Base-by-base conservation (phyloP, 2,797 vertebrate genomes). In the Hippocampus kuda region DNA sequence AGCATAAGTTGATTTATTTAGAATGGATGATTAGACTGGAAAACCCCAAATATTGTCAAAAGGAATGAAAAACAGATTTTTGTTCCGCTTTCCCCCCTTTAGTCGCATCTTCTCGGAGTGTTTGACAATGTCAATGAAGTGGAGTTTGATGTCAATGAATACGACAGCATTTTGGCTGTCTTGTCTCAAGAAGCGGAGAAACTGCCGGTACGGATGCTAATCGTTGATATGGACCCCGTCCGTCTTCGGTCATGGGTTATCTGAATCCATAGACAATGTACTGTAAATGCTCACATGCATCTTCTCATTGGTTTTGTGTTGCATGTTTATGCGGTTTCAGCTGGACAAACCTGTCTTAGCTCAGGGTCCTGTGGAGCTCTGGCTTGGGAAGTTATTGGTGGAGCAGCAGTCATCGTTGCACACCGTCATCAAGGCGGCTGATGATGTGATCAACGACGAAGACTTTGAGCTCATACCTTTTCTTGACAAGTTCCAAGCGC, bases 91-190 rank as follows among this genome's bases (percentile, higher is more conserved):
- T 12, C 7, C 24, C 4, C 61, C 1, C 16, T 4, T 18, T 44
- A 65, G 63, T 4, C 83, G 69, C 92, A 94, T 71, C 88, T 94
- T 49, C 83, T 94, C 76, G 93, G 89, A 84, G 88, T 94, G 72
- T 94, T 94, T 72, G 93, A 94, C 86, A 94, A 94, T 34, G 85
- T 94, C 13, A 92, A 91, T 80, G 78, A 84, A 83, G 91, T 93
- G 15, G 87, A 87, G 71, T 94, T 94, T 84, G 77, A 85, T 22
- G 90, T 91, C 81, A 93, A 91, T 22, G 26, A 22, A 18, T 94
- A 94, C 13, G 92, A 94, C 77, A 92, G 92, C 85, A 93, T 59
- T 20, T 24, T 68, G 42, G 56, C 67, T 11, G 54, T 68, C 16
- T 4, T 59, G 8, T 94, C 93, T 74, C 93, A 93, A 75, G 93